phyloP scores from a whole-genome alignment of 2,797 vertebrate genomes.

The Anguilla megastoma region DNA sequence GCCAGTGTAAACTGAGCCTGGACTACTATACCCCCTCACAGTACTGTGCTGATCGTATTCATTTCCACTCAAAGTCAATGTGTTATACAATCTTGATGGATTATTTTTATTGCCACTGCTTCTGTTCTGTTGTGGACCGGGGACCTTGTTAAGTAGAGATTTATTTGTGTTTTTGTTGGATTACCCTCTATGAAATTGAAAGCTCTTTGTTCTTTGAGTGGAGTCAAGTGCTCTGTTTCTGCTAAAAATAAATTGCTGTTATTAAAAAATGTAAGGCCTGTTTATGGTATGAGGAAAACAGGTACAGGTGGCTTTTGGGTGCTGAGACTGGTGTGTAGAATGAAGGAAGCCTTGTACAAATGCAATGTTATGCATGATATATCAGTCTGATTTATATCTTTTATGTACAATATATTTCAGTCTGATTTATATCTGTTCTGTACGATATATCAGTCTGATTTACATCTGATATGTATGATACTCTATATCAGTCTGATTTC shows the following conservation, averaged over 20 bases:
- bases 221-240: slow-evolving; percentile 17
- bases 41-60: not conserved
- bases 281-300: not conserved
- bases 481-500: too few relatives aligned
- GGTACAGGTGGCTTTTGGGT: not conserved
- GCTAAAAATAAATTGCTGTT: not conserved
- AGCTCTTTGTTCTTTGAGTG: not conserved
- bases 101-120: not conserved
- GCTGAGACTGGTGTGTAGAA: not conserved
- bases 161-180: slow-evolving; percentile 11
- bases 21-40: not conserved
- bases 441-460: too few relatives aligned
- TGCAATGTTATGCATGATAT: too few relatives aligned
- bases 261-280: not conserved
- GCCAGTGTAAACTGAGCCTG: slow-evolving; percentile 4
- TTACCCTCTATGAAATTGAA: slow-evolving; percentile 8
- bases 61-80: slow-evolving; percentile 17
- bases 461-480: too few relatives aligned
- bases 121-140: not conserved
- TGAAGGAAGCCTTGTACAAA: not conserved
- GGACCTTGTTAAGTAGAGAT: not conserved
- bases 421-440: too few relatives aligned
- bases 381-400: too few relatives aligned
- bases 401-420: not conserved
- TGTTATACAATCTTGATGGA: slow-evolving; percentile 24